These are phyloP conservation scores for Eupithecia exiguata DNA, from an alignment of 2,888 invertebrate species.

Conservation along the genomic window DNA sequence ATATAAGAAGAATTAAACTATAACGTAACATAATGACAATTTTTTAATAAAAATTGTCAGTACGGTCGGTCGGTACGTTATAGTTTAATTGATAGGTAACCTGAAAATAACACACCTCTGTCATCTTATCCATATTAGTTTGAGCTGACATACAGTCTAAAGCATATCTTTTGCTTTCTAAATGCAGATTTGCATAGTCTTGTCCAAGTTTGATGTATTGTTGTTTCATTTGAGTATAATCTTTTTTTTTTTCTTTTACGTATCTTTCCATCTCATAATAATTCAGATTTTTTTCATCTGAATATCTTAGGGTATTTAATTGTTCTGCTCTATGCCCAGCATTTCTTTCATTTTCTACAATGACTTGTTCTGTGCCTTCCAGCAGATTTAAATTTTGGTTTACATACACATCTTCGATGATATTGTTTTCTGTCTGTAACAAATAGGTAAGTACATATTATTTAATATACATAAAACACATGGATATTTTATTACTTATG, in stretches of 20 bases:
- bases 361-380: neutral
- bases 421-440: neutral
- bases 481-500: neutral
- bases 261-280: neutral
- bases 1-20: too few relatives aligned
- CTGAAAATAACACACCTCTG: slow-evolving; percentile 12
- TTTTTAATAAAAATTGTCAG: too few relatives aligned
- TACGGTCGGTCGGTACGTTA: too few relatives aligned
- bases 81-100: neutral
- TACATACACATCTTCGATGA: neutral
- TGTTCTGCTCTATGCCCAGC: neutral
- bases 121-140: slow-evolving; percentile 5
- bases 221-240: slow-evolving; percentile 22
- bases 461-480: neutral
- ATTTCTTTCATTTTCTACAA: neutral
- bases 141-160: slow-evolving; percentile 4
- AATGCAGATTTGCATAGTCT: slow-evolving; percentile 17
- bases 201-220: slow-evolving; percentile 25
- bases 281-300: slow-evolving; percentile 3
- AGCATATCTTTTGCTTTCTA: slow-evolving; percentile 19
- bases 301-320: neutral
- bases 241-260: neutral
- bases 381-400: neutral
- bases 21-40: too few relatives aligned
- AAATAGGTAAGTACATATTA: neutral